phyloP scores from a whole-genome alignment of 2,888 invertebrate genomes.

The Dorcus parallelipipedus region DNA sequence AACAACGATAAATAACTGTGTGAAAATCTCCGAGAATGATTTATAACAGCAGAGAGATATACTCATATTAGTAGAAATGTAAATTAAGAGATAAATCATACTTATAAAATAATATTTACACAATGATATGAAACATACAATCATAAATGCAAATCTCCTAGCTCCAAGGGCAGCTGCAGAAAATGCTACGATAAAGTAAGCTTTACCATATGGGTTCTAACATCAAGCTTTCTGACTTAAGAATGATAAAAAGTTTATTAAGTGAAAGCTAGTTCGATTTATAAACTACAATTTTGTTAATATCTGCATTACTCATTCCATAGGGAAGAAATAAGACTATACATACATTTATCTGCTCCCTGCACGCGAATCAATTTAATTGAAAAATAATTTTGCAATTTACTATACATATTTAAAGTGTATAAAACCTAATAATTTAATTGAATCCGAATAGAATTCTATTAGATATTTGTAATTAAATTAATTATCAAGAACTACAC shows the following conservation, averaged over 20 bases:
- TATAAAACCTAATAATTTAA: too few species aligned
- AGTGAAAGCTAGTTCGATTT: too few species aligned
- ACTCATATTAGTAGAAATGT: conserved; percentile 4
- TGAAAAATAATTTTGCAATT: too few species aligned
- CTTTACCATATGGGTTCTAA: conserved; percentile 8
- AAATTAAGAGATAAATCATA: conserved; percentile 20
- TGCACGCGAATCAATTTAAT: too few species aligned
- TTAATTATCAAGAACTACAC: too few species aligned
- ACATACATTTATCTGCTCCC: too few species aligned
- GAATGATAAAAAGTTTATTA: background rate
- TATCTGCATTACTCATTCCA: too few species aligned
- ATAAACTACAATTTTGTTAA: too few species aligned
- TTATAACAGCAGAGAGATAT: background rate
- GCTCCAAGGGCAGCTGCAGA: conserved; percentile 11
- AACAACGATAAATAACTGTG: conserved; percentile 7
- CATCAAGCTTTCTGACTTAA: conserved; percentile 11
- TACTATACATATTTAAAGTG: too few species aligned
- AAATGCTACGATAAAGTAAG: conserved; percentile 11
- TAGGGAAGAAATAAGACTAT: too few species aligned
- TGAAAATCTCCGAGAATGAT: conserved; percentile 6
- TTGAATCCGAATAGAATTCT: too few species aligned
- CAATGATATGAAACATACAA: conserved; percentile 13
- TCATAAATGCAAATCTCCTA: conserved; percentile 14
- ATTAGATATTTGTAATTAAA: too few species aligned
- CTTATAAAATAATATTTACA: conserved; percentile 12